These are phyloP conservation scores for Mormoops blainvillei DNA, from an alignment of 2,113 vertebrate genomes.

Conservation along the genomic window DNA sequence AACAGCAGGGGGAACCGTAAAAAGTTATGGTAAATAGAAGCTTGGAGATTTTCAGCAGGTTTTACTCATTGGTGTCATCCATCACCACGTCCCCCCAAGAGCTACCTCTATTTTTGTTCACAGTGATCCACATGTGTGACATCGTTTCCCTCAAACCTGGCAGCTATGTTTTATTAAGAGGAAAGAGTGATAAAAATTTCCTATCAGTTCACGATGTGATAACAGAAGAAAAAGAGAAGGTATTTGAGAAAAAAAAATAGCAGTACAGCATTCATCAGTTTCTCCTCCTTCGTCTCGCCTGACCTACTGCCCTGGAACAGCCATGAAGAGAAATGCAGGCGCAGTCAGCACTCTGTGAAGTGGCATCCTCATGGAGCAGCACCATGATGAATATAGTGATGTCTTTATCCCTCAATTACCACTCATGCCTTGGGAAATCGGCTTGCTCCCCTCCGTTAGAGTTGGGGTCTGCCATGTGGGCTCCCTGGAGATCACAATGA, in stretches of 20 bases:
- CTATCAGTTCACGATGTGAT: neutral
- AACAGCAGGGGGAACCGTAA: neutral
- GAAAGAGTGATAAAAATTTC: neutral
- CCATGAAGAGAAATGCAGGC: neutral
- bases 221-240: slow-evolving; percentile 16
- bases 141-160: neutral
- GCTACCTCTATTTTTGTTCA: neutral
- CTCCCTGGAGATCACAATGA: neutral
- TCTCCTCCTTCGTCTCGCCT: neutral
- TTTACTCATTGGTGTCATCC: neutral
- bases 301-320: neutral
- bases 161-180: neutral
- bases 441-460: neutral
- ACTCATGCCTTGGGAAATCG: neutral
- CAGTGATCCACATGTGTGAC: neutral
- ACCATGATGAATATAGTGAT: neutral
- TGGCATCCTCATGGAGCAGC: neutral
- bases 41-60: neutral
- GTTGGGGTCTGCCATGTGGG: neutral
- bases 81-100: neutral
- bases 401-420: neutral
- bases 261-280: neutral
- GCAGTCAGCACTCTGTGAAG: neutral
- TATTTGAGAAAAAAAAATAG: slow-evolving; percentile 30
- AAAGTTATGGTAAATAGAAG: neutral